Evolutionary conservation across 2,113 vertebrate genomes (phyloP).

Genomic region (Cyphomyrus plagiostoma): DNA sequence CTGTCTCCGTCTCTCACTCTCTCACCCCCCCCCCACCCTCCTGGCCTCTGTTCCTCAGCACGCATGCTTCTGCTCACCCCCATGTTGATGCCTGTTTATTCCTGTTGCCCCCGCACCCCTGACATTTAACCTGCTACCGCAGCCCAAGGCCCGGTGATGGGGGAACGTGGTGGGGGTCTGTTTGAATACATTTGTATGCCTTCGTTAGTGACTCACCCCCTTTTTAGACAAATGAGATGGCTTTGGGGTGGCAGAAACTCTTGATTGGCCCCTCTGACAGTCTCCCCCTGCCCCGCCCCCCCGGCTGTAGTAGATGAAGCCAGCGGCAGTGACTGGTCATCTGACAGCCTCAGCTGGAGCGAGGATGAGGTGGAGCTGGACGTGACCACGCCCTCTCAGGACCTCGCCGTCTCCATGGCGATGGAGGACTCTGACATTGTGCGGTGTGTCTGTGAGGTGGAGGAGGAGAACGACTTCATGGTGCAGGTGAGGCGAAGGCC

Average conservation of each 20-base stretch:
- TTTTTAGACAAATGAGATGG: not conserved
- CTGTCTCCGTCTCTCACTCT: not conserved
- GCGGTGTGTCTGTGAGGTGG: constrained; percentile 87
- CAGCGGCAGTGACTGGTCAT: constrained; percentile 80
- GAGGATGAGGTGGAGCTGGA: constrained; percentile 85
- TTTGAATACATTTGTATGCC: not conserved
- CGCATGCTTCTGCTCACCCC: not conserved
- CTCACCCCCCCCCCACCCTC: not conserved
- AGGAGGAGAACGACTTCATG: constrained; percentile 98
- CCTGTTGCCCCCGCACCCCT: not conserved
- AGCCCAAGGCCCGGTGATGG: not conserved
- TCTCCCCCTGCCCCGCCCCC: not conserved
- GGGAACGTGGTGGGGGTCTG: not conserved
- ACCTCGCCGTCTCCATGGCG: constrained; percentile 63
- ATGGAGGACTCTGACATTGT: constrained; percentile 79
- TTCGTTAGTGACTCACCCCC: not conserved
- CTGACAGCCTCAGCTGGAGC: constrained; percentile 89
- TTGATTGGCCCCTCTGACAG: not conserved
- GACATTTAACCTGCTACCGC: not conserved
- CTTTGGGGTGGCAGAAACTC: not conserved
- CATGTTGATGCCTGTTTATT: not conserved
- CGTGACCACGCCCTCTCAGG: constrained; percentile 74
- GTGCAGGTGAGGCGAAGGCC: constrained; percentile 72
- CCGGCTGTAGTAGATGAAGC: constrained; percentile 72
- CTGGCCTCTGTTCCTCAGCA: not conserved